These are phyloP conservation scores for Graptemys geographica DNA, from an alignment of 2,797 vertebrate genomes.

Conservation along the genomic window DNA sequence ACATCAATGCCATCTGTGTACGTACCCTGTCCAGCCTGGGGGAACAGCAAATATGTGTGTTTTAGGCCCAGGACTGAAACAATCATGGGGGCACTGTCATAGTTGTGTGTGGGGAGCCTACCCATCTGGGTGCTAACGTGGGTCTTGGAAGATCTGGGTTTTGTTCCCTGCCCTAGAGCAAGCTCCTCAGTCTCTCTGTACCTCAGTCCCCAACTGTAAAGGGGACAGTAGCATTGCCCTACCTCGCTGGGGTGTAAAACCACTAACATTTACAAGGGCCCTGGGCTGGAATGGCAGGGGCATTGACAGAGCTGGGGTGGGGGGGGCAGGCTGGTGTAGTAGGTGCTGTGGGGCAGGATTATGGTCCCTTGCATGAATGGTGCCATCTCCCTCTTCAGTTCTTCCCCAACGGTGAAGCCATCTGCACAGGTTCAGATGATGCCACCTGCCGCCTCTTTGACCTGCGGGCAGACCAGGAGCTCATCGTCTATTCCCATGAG, in stretches of 20 bases:
- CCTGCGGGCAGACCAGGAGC: constrained; percentile 95
- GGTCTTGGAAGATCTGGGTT: neutral
- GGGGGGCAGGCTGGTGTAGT: neutral
- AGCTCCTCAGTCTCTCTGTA: neutral
- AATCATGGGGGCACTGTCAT: neutral
- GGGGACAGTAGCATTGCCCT: neutral
- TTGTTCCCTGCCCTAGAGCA: neutral
- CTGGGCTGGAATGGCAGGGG: neutral
- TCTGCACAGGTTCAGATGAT: constrained; percentile 96
- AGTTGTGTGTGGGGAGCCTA: fast-evolving
- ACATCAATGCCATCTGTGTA: constrained; percentile 96
- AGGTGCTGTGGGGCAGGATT: neutral
- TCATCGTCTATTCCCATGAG: constrained; percentile 92
- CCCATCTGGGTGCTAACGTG: neutral
- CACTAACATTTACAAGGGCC: neutral
- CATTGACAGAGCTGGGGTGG: neutral
- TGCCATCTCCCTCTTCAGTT: constrained; percentile 81
- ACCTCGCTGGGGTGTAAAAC: neutral
- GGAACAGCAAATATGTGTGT: fast-evolving
- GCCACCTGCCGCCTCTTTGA: constrained; percentile 94
- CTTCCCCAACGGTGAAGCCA: constrained; percentile 96
- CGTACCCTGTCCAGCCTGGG: constrained; percentile 10
- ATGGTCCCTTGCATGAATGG: neutral
- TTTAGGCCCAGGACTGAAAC: neutral
- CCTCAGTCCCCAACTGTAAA: neutral